A percentile compares a stretch with the other conserved stretches of the same genome.
These are phyloP conservation scores for Bombus sylvicola DNA, from an alignment of 1,140 invertebrate genomes.

Conservation along the genomic window DNA sequence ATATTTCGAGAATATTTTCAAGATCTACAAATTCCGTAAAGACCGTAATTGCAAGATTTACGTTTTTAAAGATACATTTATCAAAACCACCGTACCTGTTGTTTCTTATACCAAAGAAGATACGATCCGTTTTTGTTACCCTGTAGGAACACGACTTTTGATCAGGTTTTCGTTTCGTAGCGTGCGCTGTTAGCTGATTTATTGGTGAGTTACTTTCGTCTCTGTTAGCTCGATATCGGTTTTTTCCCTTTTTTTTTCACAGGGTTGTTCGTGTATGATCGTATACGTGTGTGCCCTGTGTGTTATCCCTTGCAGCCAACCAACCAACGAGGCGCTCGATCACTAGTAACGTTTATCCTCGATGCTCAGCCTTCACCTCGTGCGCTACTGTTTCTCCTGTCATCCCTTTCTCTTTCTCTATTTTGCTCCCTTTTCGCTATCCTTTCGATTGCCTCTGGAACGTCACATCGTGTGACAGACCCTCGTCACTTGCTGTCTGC, in stretches of 20 bases:
- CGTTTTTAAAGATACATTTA: neutral
- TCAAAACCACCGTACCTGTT: neutral
- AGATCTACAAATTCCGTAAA: neutral
- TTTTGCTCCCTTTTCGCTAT: conserved; percentile 1
- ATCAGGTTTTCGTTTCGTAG: conserved; percentile 62
- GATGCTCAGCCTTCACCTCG: conserved; percentile 56
- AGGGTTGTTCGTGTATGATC: neutral
- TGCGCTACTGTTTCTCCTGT: conserved; percentile 29
- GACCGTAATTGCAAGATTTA: neutral
- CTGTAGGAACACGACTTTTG: conserved; percentile 43
- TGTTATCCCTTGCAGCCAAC: conserved; percentile 55
- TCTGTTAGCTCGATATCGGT: conserved; percentile 63
- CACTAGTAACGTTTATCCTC: conserved; percentile 65
- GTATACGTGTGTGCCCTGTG: neutral
- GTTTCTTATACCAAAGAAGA: neutral
- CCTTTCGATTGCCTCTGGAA: conserved; percentile 47
- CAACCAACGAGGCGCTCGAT: conserved; percentile 57
- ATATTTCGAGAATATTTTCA: neutral
- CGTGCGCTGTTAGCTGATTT: conserved; percentile 67
- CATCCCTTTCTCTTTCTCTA: conserved; percentile 2
- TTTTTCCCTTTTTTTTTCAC: conserved; percentile 28
- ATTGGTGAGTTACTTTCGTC: conserved; percentile 64
- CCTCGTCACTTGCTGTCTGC: conserved; percentile 61
- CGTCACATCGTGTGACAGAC: conserved; percentile 57
- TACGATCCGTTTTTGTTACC: neutral